phyloP scores from a whole-genome alignment of 2,113 vertebrate species.

The Peromyscus californicus region DNA sequence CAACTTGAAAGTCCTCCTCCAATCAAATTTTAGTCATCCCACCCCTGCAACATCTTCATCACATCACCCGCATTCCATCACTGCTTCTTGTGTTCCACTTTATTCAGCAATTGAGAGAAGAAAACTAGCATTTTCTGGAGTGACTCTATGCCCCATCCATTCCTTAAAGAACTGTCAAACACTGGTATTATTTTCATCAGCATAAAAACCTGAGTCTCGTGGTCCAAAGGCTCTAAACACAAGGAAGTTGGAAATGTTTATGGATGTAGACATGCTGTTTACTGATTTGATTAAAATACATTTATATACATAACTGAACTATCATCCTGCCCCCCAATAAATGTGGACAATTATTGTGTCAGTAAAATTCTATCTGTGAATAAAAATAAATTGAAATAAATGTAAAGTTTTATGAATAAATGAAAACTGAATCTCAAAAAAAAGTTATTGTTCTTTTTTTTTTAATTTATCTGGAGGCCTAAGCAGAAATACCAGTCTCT shows the following conservation, averaged over 20 bases:
- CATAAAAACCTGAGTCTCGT: neutral
- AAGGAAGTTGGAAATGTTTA: neutral
- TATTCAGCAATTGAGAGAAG: neutral
- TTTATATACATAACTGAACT: neutral
- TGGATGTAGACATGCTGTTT: neutral
- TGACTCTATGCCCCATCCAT: neutral
- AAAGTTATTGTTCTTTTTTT: neutral
- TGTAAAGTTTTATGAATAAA: neutral
- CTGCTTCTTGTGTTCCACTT: neutral
- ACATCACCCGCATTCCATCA: neutral
- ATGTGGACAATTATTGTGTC: neutral
- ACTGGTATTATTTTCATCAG: constrained; percentile 15
- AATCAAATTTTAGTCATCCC: constrained; percentile 49
- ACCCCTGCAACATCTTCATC: neutral
- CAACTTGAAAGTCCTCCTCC: constrained; percentile 53
- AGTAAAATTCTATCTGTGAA: neutral
- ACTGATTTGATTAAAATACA: neutral
- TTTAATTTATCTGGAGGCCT: neutral
- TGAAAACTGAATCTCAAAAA: neutral
- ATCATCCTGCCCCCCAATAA: neutral
- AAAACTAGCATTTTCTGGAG: neutral
- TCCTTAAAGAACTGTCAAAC: neutral
- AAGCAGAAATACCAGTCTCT: neutral
- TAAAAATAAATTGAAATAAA: neutral
- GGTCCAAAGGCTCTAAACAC: neutral